Percentiles rank a stretch among this genome's conserved stretches.
These are phyloP conservation scores for Calyptommatus sinebrachiatus DNA, from an alignment of 2,113 vertebrate species.

Conservation along the genomic window DNA sequence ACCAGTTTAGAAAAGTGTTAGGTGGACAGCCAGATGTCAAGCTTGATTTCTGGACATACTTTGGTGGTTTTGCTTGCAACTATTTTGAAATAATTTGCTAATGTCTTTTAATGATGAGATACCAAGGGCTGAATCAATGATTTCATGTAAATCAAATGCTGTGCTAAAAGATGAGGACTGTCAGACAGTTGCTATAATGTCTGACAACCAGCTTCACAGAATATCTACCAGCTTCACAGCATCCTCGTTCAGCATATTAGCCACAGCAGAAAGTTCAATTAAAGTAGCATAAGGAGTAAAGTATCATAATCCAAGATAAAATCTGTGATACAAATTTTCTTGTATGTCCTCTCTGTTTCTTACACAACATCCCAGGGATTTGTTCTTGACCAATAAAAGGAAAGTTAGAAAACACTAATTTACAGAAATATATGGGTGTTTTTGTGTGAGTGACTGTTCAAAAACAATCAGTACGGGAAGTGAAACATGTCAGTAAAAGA, in stretches of 20 bases:
- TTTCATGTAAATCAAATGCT: no score
- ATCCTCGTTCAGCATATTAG: not conserved
- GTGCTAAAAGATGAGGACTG: no score
- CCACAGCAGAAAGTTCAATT: not conserved
- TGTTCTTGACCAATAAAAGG: not conserved
- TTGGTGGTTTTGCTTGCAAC: no score
- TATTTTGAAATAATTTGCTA: no score
- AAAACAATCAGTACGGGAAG: not conserved
- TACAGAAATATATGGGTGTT: not conserved
- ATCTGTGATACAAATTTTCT: no score
- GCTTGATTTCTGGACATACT: no score
- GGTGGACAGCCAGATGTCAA: no score
- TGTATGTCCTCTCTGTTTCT: not conserved
- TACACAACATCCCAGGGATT: not conserved
- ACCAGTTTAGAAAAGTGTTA: no score
- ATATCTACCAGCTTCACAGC: not conserved
- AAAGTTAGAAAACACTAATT: not conserved
- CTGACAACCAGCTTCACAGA: not conserved
- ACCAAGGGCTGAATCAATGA: no score
- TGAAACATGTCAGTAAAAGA: not conserved
- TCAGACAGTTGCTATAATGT: not conserved
- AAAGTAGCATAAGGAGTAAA: no score
- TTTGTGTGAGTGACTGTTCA: not conserved
- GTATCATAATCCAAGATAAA: no score
- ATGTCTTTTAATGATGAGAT: no score